Evolutionary conservation across 2,888 invertebrate species (phyloP), one percentile per base, ranked within the genome.

Genomic region (Brachylomia viminalis): DNA sequence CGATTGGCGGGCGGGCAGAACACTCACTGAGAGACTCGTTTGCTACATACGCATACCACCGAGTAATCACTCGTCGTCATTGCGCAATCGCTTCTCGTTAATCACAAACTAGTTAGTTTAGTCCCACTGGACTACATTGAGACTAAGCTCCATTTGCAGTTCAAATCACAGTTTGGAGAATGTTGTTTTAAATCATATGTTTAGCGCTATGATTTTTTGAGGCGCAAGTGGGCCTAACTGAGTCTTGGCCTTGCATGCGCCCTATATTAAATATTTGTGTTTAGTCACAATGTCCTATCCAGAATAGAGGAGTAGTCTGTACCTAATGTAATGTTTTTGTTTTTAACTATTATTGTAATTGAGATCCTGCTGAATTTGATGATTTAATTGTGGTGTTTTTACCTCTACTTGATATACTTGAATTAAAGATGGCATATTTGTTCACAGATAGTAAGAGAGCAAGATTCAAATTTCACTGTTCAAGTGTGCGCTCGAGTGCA

Each of bases 361-460:
- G 2, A 5, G 6, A 54, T 27, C 6, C 27, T 38, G 27, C 27
- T 23, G 15, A 58, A 45, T 10, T 69, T 11, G 13, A 7, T 45
- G 23, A 30, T 23, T 59, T 23, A 23, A 58, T 15, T 30, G 3
- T 45, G 15, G 3, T 54, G 10, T 13, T 17, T 30, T 23, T 47
- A 30, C 23, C 8, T 45, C 7, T 30, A 59, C 23, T n/a, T 45
- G 23, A 7, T 47, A n/a, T 70, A 15, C 23, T 45, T 33, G 11
- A n/a, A 45, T 45, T 17, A 13, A 49, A 20, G 1, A 27, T 20
- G 5, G n/a, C 10, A 15, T 30, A 7, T 45, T 47, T 27, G 4
- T 73, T 91, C 90, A 75, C 90, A 95, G 95, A 77, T 82, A 47
- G 91, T 94, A 6, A 89, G 85, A 54, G 92, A 90, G 71, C 83